Evolutionary conservation across 2,888 invertebrate genomes (phyloP), one percentile per base, ranked within the genome.

Genomic region (Abrostola triplasia): DNA sequence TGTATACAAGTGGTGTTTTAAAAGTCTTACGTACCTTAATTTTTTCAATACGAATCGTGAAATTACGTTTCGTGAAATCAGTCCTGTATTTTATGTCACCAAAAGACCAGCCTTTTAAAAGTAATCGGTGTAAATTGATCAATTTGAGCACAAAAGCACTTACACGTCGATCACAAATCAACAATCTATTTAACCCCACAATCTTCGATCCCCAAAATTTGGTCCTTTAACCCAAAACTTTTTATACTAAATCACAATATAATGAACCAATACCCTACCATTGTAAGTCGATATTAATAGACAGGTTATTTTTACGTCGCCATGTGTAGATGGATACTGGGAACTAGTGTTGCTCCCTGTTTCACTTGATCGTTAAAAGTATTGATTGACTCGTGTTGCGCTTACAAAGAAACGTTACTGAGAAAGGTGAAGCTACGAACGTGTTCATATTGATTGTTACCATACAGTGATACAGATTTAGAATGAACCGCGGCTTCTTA

Each of bases 301-400:
- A 12, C 9, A 0, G 24, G 67, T 59, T 78, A 79, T 79, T 74
- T 79, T 68, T 70, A 70, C 37, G 13, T 11, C 55, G 12, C 69
- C 78, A 78, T 79, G 53, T 79, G 78, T 74, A 65, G 59, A 76
- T 78, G 69, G 59, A 67, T 79, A 70, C 78, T 36, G 10, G 35
- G 78, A 78, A 78, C 35, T 7, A 24, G 11, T 42, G 53, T 48
- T 51, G 55, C 59, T n/a, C 57, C 52, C 47, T 53, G 61, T 64
- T 47, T 12, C 13, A 51, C 47, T 57, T 57, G 60, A 66, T 67
- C 55, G 68, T 78, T 69, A 67, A 67, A 73, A 56, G 40, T 69
- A 78, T 78, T 60, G 74, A 76, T 74, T 71, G 60, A 66, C 68
- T 77, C 54, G 63, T 57, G 54, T 44, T 24, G 13, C 13, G 42